Conservation (phyloP, 2,888 invertebrate genomes). For the Melanophora roralis region DNA sequence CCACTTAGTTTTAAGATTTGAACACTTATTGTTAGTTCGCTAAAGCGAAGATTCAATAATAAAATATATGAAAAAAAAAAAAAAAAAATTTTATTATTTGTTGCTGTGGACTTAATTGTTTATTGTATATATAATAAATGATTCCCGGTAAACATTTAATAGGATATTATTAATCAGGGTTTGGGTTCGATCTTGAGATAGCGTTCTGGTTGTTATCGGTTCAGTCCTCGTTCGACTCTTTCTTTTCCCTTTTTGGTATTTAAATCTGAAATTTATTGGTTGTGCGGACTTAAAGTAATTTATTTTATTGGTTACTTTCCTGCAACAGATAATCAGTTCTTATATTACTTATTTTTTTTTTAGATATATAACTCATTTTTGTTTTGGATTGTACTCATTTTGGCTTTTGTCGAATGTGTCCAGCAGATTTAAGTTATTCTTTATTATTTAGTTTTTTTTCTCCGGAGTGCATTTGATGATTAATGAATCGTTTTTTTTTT, state of each 20-base stretch:
- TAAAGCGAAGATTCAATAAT: too few relatives aligned
- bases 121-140: background rate
- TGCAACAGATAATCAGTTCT: background rate
- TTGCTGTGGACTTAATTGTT: too few relatives aligned
- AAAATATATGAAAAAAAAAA: too few relatives aligned
- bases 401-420: background rate
- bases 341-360: background rate
- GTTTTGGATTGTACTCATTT: background rate
- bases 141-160: background rate
- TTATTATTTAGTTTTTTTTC: background rate
- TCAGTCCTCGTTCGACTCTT: background rate
- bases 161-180: background rate
- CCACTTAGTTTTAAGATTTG: too few relatives aligned
- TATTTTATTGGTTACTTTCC: background rate
- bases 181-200: background rate
- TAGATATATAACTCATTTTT: background rate
- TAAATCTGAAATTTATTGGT: background rate
- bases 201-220: background rate
- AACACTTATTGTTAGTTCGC: too few relatives aligned
- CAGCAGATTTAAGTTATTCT: background rate
- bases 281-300: background rate
- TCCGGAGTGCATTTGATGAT: background rate
- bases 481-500: background rate
- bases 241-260: background rate
- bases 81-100: too few relatives aligned